These are phyloP conservation scores for Burhinus oedicnemus DNA, from an alignment of 2,113 vertebrate genomes.

Conservation along the genomic window DNA sequence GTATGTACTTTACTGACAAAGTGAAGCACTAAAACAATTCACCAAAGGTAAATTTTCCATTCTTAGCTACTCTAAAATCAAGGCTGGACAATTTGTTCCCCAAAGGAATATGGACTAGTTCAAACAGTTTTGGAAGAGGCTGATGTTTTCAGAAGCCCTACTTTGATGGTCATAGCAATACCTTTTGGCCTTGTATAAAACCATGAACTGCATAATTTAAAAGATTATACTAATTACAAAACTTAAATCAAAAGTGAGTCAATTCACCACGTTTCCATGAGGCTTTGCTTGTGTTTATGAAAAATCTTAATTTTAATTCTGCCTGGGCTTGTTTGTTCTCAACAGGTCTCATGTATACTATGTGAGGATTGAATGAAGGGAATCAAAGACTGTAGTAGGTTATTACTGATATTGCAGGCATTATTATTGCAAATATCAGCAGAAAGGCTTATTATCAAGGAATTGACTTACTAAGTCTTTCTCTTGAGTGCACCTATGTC, in stretches of 20 bases:
- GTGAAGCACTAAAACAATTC: background rate
- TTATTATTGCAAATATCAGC: slow-evolving; percentile 74
- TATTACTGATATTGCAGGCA: slow-evolving; percentile 73
- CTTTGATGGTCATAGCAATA: background rate
- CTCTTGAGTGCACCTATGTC: slow-evolving; percentile 63
- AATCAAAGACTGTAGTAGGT: slow-evolving; percentile 70
- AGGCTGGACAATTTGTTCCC: background rate
- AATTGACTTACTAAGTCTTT: slow-evolving; percentile 71
- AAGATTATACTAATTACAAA: background rate
- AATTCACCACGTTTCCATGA: slow-evolving; percentile 1
- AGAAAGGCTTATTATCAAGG: slow-evolving; percentile 73
- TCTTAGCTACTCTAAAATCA: background rate
- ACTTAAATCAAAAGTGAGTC: background rate
- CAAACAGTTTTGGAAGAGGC: background rate
- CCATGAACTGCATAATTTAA: background rate
- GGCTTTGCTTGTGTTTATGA: background rate
- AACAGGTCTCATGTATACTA: slow-evolving; percentile 69
- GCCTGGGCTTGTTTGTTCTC: slow-evolving; percentile 71
- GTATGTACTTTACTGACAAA: background rate
- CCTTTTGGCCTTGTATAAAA: background rate
- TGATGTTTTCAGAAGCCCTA: background rate
- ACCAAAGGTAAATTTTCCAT: background rate
- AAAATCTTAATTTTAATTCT: slow-evolving; percentile 58
- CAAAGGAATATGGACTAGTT: background rate
- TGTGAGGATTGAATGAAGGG: slow-evolving; percentile 70